Evolutionary conservation across 2,113 vertebrate species (phyloP).

Genomic region (Dendrocopos noguchii): DNA sequence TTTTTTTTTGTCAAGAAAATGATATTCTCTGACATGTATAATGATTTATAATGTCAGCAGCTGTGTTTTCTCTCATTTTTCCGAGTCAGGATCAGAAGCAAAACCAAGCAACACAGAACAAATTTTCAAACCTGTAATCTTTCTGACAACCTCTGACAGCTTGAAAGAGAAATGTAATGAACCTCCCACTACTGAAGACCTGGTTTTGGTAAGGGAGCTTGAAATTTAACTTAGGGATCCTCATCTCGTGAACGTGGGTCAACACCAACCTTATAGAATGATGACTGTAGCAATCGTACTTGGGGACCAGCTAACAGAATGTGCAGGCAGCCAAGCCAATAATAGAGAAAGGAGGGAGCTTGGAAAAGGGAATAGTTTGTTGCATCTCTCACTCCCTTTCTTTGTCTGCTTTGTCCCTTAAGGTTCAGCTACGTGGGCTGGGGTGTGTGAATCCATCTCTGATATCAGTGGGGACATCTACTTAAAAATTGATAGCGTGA

Average conservation of each 20-base stretch:
- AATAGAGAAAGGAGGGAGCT: neutral
- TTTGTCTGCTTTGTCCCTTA: slow-evolving; percentile 51
- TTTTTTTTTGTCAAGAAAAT: slow-evolving; percentile 13
- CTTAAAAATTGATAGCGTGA: slow-evolving; percentile 62
- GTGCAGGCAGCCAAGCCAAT: neutral
- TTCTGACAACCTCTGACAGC: slow-evolving; percentile 31
- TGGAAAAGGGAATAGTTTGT: slow-evolving; percentile 12
- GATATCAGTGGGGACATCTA: slow-evolving; percentile 64
- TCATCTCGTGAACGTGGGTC: neutral
- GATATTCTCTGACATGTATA: neutral
- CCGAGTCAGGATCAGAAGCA: slow-evolving; percentile 33
- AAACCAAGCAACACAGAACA: slow-evolving; percentile 28
- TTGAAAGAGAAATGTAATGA: neutral
- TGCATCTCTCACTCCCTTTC: neutral
- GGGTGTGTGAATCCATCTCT: slow-evolving; percentile 46
- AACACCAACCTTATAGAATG: neutral
- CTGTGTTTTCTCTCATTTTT: neutral
- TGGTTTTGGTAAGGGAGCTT: neutral
- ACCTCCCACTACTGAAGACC: neutral
- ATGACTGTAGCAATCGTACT: neutral
- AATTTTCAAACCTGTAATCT: slow-evolving; percentile 46
- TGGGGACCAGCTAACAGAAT: neutral
- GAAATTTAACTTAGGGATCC: neutral
- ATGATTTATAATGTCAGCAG: neutral
- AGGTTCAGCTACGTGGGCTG: neutral